Percentiles rank a stretch among this genome's conserved stretches.
Evolutionary conservation across 2,113 vertebrate genomes (phyloP).

Genomic region (Anolis sagrei): DNA sequence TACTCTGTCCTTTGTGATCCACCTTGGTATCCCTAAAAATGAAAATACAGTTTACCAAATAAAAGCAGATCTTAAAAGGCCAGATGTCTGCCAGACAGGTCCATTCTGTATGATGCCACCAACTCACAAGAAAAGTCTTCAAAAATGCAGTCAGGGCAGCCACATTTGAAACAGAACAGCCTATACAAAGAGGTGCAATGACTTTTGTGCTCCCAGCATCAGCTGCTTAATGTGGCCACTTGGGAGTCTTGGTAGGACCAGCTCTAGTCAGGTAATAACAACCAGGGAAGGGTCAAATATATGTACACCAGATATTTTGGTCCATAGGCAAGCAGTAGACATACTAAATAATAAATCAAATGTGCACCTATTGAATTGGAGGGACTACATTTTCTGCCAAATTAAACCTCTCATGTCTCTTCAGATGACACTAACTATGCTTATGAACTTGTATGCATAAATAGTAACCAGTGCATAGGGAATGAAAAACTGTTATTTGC

Average conservation of each 20-base stretch:
- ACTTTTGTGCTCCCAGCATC: background rate
- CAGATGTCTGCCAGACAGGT: no score
- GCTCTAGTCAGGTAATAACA: background rate
- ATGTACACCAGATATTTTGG: background rate
- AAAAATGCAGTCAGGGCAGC: no score
- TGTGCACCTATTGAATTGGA: background rate
- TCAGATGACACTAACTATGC: background rate
- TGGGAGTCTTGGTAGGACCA: no score
- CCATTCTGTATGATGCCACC: no score
- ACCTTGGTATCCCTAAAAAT: no score
- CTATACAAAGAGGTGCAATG: no score
- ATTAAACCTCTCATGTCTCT: constrained; percentile 3
- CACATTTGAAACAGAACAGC: no score
- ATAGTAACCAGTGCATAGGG: constrained; percentile 11
- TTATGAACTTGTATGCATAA: constrained; percentile 37
- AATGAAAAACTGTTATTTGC: constrained; percentile 42
- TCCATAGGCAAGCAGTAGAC: background rate
- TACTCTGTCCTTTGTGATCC: no score
- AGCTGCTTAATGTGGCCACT: no score
- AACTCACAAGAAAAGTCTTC: no score
- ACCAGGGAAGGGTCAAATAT: background rate
- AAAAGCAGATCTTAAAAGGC: no score
- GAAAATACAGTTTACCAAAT: no score
- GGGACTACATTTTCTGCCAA: constrained; percentile 5
- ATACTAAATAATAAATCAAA: background rate